Conservation (phyloP, 2,888 invertebrate species). For the Tortricodes alternella region DNA sequence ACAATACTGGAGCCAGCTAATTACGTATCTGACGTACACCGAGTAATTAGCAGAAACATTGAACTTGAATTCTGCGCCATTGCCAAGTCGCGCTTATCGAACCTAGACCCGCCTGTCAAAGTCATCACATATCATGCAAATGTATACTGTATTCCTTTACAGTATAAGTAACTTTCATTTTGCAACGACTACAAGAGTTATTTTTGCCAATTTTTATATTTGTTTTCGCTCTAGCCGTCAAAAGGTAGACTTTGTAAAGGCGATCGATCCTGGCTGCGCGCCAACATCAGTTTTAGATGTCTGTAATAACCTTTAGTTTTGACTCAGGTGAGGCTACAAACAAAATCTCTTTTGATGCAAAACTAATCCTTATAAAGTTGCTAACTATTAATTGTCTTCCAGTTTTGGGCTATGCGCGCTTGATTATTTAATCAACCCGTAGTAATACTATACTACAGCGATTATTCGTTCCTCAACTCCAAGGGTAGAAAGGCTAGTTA, state of each 20-base stretch:
- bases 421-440: too few species aligned
- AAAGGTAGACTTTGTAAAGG: slow-evolving; percentile 36
- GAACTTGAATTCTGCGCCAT: slow-evolving; percentile 63
- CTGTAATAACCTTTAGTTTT: slow-evolving; percentile 27
- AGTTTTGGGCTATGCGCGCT: too few species aligned
- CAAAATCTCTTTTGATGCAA: not conserved
- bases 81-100: slow-evolving; percentile 43
- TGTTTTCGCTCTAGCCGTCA: slow-evolving; percentile 40
- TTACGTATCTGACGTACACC: slow-evolving; percentile 48
- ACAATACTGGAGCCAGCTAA: slow-evolving; percentile 39
- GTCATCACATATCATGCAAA: not conserved
- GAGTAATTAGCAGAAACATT: slow-evolving; percentile 66
- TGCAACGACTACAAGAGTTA: not conserved
- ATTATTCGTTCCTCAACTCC: too few species aligned
- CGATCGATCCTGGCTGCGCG: slow-evolving; percentile 49
- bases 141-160: not conserved
- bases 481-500: too few species aligned
- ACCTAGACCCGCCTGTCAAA: slow-evolving; percentile 16
- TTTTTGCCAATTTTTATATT: slow-evolving; percentile 28
- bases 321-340: slow-evolving; percentile 6
- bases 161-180: not conserved
- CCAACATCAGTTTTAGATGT: slow-evolving; percentile 47
- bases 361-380: too few species aligned
- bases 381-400: too few species aligned
- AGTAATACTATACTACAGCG: too few species aligned